These are phyloP conservation scores for Chaetops frenatus DNA, from an alignment of 2,113 vertebrate genomes.

Conservation along the genomic window DNA sequence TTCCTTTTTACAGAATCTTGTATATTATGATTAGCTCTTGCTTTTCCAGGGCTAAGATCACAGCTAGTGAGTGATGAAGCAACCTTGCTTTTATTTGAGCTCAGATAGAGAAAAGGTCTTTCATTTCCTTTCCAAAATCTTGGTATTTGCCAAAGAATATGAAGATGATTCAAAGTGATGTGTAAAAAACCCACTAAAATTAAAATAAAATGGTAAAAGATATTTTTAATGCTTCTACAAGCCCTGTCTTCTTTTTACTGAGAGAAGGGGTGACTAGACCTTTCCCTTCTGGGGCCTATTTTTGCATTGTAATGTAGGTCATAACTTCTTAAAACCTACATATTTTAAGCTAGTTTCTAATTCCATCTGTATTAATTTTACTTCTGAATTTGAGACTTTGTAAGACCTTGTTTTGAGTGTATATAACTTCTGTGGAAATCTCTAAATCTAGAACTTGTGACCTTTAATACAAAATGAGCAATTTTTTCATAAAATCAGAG, in stretches of 20 bases:
- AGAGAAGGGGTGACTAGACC: background rate
- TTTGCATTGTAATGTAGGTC: constrained; percentile 37
- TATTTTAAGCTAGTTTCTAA: background rate
- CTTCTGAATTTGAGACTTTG: background rate
- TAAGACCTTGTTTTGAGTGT: background rate
- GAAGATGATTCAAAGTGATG: background rate
- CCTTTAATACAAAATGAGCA: background rate
- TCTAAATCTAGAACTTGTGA: background rate
- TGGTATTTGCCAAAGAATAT: background rate
- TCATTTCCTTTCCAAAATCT: background rate
- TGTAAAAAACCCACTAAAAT: background rate
- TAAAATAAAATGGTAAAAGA: background rate
- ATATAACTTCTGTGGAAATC: background rate
- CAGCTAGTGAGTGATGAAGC: background rate
- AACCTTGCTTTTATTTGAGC: background rate
- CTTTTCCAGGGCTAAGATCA: background rate
- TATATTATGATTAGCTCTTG: background rate
- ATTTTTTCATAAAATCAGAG: background rate
- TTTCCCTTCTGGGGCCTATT: background rate
- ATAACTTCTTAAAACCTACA: background rate
- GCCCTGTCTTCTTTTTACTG: background rate
- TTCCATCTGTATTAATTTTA: constrained; percentile 18
- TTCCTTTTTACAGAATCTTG: background rate
- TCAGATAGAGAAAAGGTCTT: background rate
- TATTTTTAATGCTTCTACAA: background rate